phyloP scores from a whole-genome alignment of 1,140 invertebrate species.

The Acromyrmex charruanus region DNA sequence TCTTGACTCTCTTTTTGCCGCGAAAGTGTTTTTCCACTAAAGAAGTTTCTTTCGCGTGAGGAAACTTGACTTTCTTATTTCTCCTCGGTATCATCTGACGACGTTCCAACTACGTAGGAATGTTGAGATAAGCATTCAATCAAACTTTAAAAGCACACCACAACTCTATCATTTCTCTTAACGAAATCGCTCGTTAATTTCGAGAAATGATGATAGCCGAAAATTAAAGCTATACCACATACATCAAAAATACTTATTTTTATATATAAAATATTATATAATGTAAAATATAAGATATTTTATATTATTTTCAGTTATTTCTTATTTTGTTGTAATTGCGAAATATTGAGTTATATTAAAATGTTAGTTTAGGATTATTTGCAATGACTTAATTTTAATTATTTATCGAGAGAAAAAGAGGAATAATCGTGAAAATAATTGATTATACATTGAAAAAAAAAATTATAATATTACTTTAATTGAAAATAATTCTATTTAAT shows the following conservation, averaged over 20 bases:
- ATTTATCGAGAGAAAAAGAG: not conserved
- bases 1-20: slow-evolving; percentile 46
- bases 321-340: not conserved
- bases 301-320: slow-evolving; percentile 4
- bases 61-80: slow-evolving; percentile 63
- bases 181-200: not conserved
- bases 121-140: slow-evolving; percentile 62
- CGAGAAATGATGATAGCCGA: not conserved
- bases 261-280: not conserved
- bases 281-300: not conserved
- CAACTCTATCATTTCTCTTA: not conserved
- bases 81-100: slow-evolving; percentile 14
- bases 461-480: too few relatives aligned
- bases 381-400: not conserved
- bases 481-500: too few relatives aligned
- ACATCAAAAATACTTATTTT: not conserved
- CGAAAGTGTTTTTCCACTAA: slow-evolving; percentile 53
- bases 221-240: not conserved
- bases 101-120: slow-evolving; percentile 47
- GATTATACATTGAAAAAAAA: too few relatives aligned
- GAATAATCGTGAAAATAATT: too few relatives aligned
- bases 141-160: slow-evolving; percentile 17
- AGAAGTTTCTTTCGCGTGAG: slow-evolving; percentile 58
- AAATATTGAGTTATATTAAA: not conserved
- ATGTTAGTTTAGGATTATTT: not conserved